These are phyloP conservation scores for Poeciliopsis turrubarensis DNA, from an alignment of 2,113 vertebrate genomes.

Conservation along the genomic window DNA sequence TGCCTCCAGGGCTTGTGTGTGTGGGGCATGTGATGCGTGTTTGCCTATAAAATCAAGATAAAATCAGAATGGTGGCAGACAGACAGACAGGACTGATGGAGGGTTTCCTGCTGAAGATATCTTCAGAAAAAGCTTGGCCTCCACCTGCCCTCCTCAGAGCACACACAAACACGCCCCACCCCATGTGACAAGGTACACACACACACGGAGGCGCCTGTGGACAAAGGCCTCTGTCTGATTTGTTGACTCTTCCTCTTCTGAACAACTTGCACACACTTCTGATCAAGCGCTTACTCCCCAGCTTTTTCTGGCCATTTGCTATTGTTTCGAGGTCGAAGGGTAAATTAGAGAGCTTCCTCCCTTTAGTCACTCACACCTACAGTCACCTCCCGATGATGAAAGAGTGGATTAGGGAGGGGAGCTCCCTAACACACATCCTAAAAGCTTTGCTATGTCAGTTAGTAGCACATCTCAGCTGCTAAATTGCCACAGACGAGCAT, in stretches of 20 bases:
- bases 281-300: slow-evolving; percentile 34
- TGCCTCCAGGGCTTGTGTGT: slow-evolving; percentile 62
- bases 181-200: slow-evolving; percentile 44
- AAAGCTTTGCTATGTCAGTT: slow-evolving; percentile 61
- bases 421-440: slow-evolving; percentile 42
- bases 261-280: slow-evolving; percentile 31
- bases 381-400: slow-evolving; percentile 69
- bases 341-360: slow-evolving; percentile 63
- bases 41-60: slow-evolving; percentile 73
- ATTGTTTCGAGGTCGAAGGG: slow-evolving; percentile 67
- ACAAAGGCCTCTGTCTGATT: slow-evolving; percentile 62
- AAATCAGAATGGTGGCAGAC: slow-evolving; percentile 74
- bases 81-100: slow-evolving; percentile 71
- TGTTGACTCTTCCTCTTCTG: slow-evolving; percentile 63
- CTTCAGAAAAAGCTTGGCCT: slow-evolving; percentile 49
- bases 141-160: slow-evolving; percentile 44
- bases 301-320: slow-evolving; percentile 25
- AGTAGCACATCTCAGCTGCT: slow-evolving; percentile 59
- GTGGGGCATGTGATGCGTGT: slow-evolving; percentile 32
- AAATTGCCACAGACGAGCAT: slow-evolving; percentile 54
- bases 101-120: slow-evolving; percentile 72
- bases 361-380: slow-evolving; percentile 64
- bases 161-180: slow-evolving; percentile 51
- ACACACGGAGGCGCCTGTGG: slow-evolving; percentile 46
- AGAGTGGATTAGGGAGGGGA: slow-evolving; percentile 64